Evolutionary conservation across 64 coral and sea anemone genomes (phyloP).

Genomic region (Cladopsammia gracilis): DNA sequence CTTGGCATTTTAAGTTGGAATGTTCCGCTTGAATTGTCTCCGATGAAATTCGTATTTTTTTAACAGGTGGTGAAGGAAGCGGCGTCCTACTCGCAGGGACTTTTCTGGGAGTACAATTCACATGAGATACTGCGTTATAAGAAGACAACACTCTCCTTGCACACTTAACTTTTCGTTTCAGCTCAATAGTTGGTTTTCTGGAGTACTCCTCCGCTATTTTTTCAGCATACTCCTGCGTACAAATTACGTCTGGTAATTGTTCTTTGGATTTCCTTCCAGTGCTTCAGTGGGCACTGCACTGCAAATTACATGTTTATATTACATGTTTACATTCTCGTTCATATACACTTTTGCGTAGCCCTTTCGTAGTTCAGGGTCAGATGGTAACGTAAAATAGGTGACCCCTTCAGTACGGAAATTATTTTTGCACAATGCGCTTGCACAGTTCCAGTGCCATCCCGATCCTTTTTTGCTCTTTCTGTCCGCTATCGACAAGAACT

Average conservation of each 20-base stretch:
- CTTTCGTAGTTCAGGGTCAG: conserved; percentile 5
- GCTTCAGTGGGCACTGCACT: conserved; percentile 14
- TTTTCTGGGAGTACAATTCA: conserved; percentile 31
- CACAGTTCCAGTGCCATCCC: conserved; percentile 50
- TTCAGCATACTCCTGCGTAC: conserved; percentile 16
- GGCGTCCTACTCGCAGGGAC: background rate
- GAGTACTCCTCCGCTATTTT: conserved; percentile 1
- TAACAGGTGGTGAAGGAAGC: background rate
- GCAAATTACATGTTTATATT: conserved; percentile 32
- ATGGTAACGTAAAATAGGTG: conserved; percentile 27
- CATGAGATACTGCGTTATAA: background rate
- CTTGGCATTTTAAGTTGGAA: conserved; percentile 39
- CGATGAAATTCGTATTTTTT: no score
- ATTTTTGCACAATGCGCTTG: conserved; percentile 36
- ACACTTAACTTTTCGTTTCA: no score
- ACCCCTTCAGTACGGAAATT: conserved; percentile 45
- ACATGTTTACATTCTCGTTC: conserved; percentile 41
- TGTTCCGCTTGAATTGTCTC: no score
- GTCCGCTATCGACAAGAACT: background rate
- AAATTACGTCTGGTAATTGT: conserved; percentile 33
- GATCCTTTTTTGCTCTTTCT: background rate
- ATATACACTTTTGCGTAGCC: conserved; percentile 48
- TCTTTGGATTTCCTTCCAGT: conserved; percentile 15
- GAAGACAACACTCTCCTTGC: background rate
- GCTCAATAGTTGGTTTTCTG: background rate